A percentile compares a stretch with the other conserved stretches of the same genome.
Conservation (phyloP, 2,797 vertebrate genomes). For the Phalanger gymnotis region DNA sequence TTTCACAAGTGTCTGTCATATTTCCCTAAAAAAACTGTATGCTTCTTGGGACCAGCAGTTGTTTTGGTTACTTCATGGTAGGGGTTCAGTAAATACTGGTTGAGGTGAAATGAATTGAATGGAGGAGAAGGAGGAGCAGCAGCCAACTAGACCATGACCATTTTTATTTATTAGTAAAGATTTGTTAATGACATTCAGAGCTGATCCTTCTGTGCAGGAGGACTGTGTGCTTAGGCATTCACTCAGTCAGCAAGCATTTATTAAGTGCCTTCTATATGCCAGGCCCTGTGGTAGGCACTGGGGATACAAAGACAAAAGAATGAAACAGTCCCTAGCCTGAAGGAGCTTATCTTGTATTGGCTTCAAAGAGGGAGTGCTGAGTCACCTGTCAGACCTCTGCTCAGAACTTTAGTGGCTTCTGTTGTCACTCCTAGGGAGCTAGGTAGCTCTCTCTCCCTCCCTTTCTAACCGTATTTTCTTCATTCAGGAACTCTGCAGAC, state of each 20-base stretch:
- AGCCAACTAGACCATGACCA: no score
- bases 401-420: neutral
- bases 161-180: neutral
- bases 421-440: neutral
- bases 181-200: constrained; percentile 4
- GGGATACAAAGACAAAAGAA: neutral
- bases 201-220: neutral
- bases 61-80: neutral
- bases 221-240: neutral
- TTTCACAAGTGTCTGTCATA: neutral
- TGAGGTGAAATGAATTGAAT: constrained; percentile 4
- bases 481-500: neutral
- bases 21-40: constrained; percentile 7
- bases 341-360: neutral
- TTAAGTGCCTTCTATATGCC: neutral
- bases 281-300: no score
- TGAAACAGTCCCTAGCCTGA: no score
- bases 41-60: neutral
- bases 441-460: neutral
- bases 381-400: neutral
- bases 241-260: neutral
- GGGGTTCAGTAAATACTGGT: neutral
- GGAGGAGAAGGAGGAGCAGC: no score
- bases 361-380: neutral
- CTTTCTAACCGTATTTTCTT: neutral